Evolutionary conservation across 2,888 invertebrate genomes (phyloP).

Genomic region (Ophion ellenae): DNA sequence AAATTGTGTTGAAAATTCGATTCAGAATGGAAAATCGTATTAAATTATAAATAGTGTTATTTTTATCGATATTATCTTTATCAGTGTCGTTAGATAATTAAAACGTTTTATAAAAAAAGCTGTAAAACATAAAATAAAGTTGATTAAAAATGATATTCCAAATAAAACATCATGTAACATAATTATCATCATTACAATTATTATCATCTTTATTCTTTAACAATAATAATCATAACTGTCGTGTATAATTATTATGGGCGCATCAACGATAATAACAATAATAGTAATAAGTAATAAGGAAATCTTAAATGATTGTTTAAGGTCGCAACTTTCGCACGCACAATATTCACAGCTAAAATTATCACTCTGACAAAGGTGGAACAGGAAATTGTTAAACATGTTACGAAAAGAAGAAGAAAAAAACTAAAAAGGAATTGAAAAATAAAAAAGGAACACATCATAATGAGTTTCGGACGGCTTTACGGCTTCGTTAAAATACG

Average conservation of each 20-base stretch:
- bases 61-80: no score
- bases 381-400: constrained; percentile 16
- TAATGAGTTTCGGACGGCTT: constrained; percentile 20
- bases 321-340: constrained; percentile 15
- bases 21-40: no score
- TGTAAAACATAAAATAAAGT: no score
- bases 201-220: neutral
- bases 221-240: neutral
- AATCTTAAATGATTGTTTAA: neutral
- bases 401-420: neutral
- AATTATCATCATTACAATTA: neutral
- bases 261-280: constrained; percentile 6
- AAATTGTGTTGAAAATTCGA: no score
- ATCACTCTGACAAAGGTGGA: neutral
- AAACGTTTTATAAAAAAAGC: no score
- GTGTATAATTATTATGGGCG: neutral
- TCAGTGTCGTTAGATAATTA: no score
- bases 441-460: neutral
- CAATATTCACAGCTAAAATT: neutral
- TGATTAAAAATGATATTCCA: no score
- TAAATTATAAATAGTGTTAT: no score
- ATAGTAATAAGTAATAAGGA: no score
- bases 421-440: neutral
- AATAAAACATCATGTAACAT: neutral
- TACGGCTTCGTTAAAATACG: constrained; percentile 32